Conservation (phyloP, 2,113 vertebrate species). For the Recurvirostra avosetta region DNA sequence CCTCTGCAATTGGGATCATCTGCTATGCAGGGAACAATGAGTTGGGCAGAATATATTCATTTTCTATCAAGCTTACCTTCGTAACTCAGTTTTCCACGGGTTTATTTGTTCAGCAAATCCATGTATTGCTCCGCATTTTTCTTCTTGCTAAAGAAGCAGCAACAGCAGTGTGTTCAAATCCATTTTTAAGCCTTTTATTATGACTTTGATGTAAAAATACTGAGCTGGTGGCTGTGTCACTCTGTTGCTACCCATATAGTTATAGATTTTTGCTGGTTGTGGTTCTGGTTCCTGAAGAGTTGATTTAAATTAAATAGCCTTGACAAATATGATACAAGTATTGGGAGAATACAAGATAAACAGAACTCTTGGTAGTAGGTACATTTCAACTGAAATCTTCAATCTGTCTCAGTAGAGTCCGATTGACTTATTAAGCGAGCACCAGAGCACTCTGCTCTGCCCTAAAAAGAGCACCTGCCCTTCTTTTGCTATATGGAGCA, state of each 20-base stretch:
- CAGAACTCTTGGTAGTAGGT: background rate
- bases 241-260: background rate
- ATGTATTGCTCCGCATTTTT: background rate
- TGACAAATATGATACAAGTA: background rate
- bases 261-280: background rate
- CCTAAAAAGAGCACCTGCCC: background rate
- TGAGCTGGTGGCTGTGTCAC: background rate
- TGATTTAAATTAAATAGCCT: conserved; percentile 9
- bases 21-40: background rate
- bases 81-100: background rate
- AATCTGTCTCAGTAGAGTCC: background rate
- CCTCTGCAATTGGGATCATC: background rate
- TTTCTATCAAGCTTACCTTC: background rate
- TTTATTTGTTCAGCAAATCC: background rate
- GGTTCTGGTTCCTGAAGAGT: background rate
- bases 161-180: background rate
- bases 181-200: background rate
- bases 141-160: background rate
- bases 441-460: background rate
- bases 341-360: background rate
- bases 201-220: background rate
- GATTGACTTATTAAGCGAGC: background rate
- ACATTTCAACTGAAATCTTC: background rate
- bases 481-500: background rate
- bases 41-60: background rate